phyloP scores from a whole-genome alignment of 2,797 vertebrate genomes.

The Spinibarbus caldwelli region DNA sequence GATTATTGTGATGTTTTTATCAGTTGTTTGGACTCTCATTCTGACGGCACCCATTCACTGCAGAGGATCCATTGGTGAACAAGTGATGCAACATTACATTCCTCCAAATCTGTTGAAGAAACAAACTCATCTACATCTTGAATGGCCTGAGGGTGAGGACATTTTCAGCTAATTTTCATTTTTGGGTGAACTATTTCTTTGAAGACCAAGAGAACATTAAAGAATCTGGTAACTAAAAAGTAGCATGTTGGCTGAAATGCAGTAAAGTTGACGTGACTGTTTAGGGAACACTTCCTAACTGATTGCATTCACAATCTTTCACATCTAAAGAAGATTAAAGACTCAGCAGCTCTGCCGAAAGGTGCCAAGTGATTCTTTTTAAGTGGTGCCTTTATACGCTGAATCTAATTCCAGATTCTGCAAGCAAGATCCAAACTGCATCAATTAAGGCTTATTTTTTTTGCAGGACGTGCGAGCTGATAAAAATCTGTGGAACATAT shows the following conservation, averaged over 20 bases:
- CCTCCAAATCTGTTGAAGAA: neutral
- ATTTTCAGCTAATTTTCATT: neutral
- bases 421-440: neutral
- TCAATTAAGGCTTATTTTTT: too few species aligned
- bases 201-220: neutral
- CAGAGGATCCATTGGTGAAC: neutral
- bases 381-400: neutral
- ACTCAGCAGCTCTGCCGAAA: conserved; percentile 29
- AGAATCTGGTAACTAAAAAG: neutral
- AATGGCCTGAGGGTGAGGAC: neutral
- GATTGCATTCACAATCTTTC: conserved; percentile 7
- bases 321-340: conserved; percentile 8
- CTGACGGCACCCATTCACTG: neutral
- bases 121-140: neutral
- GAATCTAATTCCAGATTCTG: neutral
- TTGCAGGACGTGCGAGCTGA: too few species aligned
- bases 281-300: neutral
- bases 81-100: neutral
- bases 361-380: neutral
- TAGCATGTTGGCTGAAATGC: neutral
- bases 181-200: neutral
- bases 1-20: neutral
- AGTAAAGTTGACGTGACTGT: neutral
- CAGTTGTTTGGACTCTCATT: neutral
- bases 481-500: too few species aligned